Conservation (phyloP, 23 tunicate species). For the Ascidia mentula region DNA sequence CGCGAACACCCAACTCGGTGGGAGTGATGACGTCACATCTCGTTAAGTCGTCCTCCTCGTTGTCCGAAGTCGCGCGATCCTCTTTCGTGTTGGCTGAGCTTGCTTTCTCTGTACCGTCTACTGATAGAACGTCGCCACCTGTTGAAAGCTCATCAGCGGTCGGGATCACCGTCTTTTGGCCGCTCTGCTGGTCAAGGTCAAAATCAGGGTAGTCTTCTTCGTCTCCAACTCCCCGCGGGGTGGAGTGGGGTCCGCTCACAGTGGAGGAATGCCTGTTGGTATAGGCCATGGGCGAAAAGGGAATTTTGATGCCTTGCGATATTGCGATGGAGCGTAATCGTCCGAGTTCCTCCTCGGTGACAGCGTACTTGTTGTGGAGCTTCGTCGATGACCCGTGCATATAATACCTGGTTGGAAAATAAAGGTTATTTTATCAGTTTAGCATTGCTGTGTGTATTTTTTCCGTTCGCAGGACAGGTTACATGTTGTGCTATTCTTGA, state of each 20-base stretch:
- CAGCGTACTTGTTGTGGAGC: constrained; percentile 57
- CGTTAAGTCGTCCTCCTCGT: constrained; percentile 45
- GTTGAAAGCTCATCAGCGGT: constrained; percentile 63
- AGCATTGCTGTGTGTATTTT: not conserved
- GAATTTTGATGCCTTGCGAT: constrained; percentile 59
- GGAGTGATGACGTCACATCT: not conserved
- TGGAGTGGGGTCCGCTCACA: constrained; percentile 58
- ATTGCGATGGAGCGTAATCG: constrained; percentile 58
- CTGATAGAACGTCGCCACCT: constrained; percentile 37
- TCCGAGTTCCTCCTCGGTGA: constrained; percentile 65
- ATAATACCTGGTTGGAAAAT: constrained; percentile 57
- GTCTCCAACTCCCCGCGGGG: constrained; percentile 51
- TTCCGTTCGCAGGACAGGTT: too few species aligned
- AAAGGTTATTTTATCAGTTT: not conserved
- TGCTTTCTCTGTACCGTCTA: constrained; percentile 42
- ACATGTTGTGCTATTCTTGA: too few species aligned
- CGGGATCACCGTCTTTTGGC: constrained; percentile 78
- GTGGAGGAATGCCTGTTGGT: constrained; percentile 18
- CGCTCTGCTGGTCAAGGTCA: constrained; percentile 29
- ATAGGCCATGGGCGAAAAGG: constrained; percentile 19
- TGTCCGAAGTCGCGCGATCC: constrained; percentile 77
- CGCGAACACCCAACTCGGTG: not conserved
- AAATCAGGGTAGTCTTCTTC: constrained; percentile 18
- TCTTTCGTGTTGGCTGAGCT: constrained; percentile 33
- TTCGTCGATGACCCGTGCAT: constrained; percentile 73